Conservation (phyloP, 2,113 vertebrate species). For the Redunca redunca region DNA sequence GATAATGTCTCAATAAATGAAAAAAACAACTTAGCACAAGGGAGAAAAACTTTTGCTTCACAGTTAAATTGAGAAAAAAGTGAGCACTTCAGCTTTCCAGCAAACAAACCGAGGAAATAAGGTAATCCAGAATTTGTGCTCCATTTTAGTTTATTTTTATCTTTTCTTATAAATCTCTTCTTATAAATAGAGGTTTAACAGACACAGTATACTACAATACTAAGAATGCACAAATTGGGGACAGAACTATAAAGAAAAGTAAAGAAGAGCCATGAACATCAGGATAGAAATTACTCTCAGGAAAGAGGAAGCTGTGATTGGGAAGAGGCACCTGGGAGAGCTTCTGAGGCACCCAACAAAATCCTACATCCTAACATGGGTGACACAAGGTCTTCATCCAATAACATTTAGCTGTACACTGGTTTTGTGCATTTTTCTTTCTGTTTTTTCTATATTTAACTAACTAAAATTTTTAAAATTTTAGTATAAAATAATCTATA, state of each 20-base stretch:
- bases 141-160: not conserved
- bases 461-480: not conserved
- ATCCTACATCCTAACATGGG: not conserved
- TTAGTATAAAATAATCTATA: not conserved
- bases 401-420: not conserved
- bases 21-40: not conserved
- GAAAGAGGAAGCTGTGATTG: not conserved
- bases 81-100: not conserved
- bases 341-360: not conserved
- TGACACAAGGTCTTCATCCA: not conserved
- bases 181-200: not conserved
- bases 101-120: not conserved
- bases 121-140: not conserved
- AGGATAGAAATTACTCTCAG: not conserved
- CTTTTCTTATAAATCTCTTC: not conserved
- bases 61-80: not conserved
- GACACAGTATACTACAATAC: not conserved
- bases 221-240: not conserved
- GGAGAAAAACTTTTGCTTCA: not conserved
- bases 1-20: slow-evolving; percentile 12
- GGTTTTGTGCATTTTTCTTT: slow-evolving; percentile 2
- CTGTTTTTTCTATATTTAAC: not conserved
- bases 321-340: not conserved
- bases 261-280: not conserved
- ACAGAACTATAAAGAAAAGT: not conserved